Evolutionary conservation across 2,797 vertebrate genomes (phyloP).

Genomic region (Anguilla obscura): DNA sequence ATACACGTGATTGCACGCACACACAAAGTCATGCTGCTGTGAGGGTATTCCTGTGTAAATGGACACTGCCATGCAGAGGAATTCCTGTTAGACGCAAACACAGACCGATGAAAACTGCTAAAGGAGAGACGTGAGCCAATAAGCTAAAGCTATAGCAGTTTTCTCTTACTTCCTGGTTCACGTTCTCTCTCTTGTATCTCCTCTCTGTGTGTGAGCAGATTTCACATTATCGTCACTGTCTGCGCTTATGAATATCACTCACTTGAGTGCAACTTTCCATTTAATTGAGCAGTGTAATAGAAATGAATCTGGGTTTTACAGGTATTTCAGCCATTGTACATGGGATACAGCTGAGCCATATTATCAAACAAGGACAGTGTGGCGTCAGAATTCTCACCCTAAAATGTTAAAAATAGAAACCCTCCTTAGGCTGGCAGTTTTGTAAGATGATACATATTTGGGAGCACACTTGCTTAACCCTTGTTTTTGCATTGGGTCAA

Average conservation of each 20-base stretch:
- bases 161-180: not conserved
- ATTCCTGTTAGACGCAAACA: not conserved
- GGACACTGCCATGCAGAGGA: no score
- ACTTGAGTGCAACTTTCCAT: constrained; percentile 1
- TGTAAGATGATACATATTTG: not conserved
- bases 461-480: not conserved
- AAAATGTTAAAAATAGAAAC: not conserved
- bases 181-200: not conserved
- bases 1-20: no score
- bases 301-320: not conserved
- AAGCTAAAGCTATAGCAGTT: not conserved
- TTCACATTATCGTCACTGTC: not conserved
- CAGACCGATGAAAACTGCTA: not conserved
- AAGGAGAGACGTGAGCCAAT: not conserved
- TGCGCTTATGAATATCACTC: constrained; percentile 1
- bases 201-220: not conserved
- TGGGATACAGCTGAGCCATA: not conserved
- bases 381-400: not conserved
- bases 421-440: not conserved
- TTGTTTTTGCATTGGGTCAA: no score
- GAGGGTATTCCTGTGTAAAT: no score
- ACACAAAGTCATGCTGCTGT: not conserved
- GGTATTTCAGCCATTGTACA: not conserved
- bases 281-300: not conserved
- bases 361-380: not conserved